phyloP scores from a whole-genome alignment of 1,140 invertebrate species.

The Dryas iulia region DNA sequence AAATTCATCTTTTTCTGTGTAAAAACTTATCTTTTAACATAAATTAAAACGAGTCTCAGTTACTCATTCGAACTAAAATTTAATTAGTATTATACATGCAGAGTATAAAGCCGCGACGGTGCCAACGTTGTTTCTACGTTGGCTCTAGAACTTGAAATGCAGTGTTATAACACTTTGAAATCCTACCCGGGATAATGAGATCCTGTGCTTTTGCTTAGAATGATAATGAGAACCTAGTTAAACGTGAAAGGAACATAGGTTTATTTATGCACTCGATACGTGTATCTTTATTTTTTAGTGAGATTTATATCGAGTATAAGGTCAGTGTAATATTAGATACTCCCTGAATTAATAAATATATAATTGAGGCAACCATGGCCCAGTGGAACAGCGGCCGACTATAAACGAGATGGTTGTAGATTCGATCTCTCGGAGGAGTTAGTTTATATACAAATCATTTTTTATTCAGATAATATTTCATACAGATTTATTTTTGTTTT shows the following conservation, averaged over 20 bases:
- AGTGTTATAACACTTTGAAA: slow-evolving; percentile 41
- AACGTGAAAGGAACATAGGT: background rate
- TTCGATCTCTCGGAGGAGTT: too few relatives aligned
- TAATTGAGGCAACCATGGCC: too few relatives aligned
- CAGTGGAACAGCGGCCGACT: too few relatives aligned
- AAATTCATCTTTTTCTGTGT: background rate
- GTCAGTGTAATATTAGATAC: too few relatives aligned
- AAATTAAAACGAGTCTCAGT: background rate
- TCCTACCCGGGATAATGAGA: slow-evolving; percentile 18
- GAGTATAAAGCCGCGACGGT: slow-evolving; percentile 46
- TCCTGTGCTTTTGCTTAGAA: slow-evolving; percentile 21
- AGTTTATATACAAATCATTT: too few relatives aligned
- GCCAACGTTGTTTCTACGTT: slow-evolving; percentile 62
- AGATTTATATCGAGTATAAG: background rate
- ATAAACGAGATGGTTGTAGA: too few relatives aligned
- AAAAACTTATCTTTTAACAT: too few relatives aligned
- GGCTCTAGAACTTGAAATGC: slow-evolving; percentile 59
- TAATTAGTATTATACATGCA: background rate
- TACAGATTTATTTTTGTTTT: too few relatives aligned
- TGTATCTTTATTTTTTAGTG: background rate
- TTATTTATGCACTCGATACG: background rate
- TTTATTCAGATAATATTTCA: too few relatives aligned
- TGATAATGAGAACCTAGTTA: slow-evolving; percentile 11
- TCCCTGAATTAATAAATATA: too few relatives aligned
- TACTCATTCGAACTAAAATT: background rate